A percentile compares a stretch with the other conserved stretches of the same genome.
Evolutionary conservation across 35 echinoderm and acorn worm genomes (phyloP).

Genomic region (Apostichopus parvimensis): DNA sequence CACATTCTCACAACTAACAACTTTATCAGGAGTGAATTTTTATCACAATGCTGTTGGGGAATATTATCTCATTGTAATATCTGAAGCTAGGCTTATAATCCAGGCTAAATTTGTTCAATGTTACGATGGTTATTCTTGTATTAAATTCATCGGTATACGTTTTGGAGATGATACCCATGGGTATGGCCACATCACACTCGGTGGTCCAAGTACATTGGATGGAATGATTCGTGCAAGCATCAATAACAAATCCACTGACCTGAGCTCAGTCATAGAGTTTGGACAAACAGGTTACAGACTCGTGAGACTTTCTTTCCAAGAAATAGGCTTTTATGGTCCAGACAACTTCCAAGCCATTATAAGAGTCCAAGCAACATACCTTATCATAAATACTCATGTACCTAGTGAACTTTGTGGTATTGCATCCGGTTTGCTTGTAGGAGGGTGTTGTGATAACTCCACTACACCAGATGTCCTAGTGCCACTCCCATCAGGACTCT

Average conservation of each 20-base stretch:
- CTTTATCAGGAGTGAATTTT: conserved; percentile 70
- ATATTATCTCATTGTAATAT: conserved; percentile 65
- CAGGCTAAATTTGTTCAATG: conserved; percentile 86
- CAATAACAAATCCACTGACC: conserved; percentile 38
- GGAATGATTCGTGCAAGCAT: conserved; percentile 53
- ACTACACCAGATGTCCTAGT: not conserved
- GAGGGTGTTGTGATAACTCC: conserved; percentile 69
- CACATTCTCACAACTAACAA: conserved; percentile 80
- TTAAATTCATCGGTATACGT: conserved; percentile 72
- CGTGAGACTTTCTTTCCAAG: conserved; percentile 70
- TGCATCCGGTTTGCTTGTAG: conserved; percentile 70
- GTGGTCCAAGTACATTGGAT: conserved; percentile 28
- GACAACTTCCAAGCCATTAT: conserved; percentile 59
- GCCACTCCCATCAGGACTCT: conserved; percentile 34
- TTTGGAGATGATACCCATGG: conserved; percentile 69
- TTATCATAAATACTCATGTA: conserved; percentile 65
- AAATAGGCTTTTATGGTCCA: conserved; percentile 71
- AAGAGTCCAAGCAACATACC: conserved; percentile 64
- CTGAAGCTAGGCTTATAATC: conserved; percentile 55
- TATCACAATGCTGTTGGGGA: conserved; percentile 65
- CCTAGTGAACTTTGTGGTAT: conserved; percentile 63
- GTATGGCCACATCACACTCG: conserved; percentile 60
- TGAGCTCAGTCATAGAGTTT: conserved; percentile 66
- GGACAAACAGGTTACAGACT: conserved; percentile 70
- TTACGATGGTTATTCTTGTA: conserved; percentile 70